phyloP scores from a whole-genome alignment of 2,113 vertebrate genomes.

The Uropsilus gracilis region DNA sequence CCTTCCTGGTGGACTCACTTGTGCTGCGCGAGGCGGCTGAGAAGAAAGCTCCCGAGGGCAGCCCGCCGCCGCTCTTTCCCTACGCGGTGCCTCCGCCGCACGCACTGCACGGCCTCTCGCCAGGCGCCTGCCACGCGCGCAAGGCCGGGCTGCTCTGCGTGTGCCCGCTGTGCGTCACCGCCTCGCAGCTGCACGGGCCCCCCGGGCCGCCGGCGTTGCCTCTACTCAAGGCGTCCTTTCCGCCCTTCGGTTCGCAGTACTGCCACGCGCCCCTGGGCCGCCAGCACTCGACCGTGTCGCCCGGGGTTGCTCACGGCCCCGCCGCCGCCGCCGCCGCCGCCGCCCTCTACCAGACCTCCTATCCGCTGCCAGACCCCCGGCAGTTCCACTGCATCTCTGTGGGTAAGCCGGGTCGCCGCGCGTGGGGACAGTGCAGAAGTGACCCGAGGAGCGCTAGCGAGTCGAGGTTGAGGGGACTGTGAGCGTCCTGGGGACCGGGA shows the following conservation, averaged over 20 bases:
- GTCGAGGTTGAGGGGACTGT: not conserved
- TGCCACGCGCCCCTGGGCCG: slow-evolving; percentile 94
- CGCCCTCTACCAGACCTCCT: slow-evolving; percentile 95
- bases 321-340: slow-evolving; percentile 89
- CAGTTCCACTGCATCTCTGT: slow-evolving; percentile 99
- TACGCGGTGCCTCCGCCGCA: slow-evolving; percentile 95
- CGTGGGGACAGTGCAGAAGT: not conserved
- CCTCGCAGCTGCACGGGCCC: slow-evolving; percentile 92
- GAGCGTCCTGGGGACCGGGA: not conserved
- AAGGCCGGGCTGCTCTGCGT: slow-evolving; percentile 97
- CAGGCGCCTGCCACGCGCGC: slow-evolving; percentile 94
- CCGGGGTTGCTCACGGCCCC: slow-evolving; percentile 90
- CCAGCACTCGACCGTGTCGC: slow-evolving; percentile 91
- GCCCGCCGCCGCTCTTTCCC: slow-evolving; percentile 93
- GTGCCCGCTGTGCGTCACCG: slow-evolving; percentile 96
- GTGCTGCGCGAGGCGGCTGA: slow-evolving; percentile 95
- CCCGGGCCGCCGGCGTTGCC: slow-evolving; percentile 93
- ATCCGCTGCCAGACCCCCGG: slow-evolving; percentile 94
- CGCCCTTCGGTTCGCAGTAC: slow-evolving; percentile 94
- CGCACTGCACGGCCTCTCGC: slow-evolving; percentile 90
- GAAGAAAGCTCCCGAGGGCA: slow-evolving; percentile 89
- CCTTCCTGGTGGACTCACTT: slow-evolving; percentile 98
- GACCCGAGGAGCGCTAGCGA: not conserved
- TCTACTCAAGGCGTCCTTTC: slow-evolving; percentile 96
- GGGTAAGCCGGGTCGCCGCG: slow-evolving; percentile 88